These are phyloP conservation scores for Champsocephalus gunnari DNA, from an alignment of 2,797 vertebrate species.

Conservation along the genomic window DNA sequence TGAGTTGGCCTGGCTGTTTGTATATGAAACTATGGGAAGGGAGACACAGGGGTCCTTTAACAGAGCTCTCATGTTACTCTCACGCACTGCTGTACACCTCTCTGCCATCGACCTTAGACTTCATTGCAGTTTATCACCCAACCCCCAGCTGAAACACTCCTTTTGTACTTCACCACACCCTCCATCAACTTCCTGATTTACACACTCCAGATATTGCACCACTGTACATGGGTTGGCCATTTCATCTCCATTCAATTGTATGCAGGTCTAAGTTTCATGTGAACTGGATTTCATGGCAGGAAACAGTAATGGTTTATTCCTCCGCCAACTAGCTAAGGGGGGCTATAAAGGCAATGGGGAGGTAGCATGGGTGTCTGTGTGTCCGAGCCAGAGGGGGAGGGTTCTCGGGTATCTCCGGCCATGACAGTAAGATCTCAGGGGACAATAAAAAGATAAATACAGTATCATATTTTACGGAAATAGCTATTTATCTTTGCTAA, in stretches of 20 bases:
- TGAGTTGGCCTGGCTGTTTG: slow-evolving; percentile 40
- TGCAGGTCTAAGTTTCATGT: slow-evolving; percentile 36
- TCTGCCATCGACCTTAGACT: slow-evolving; percentile 15
- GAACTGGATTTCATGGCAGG: slow-evolving; percentile 56
- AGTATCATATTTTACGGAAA: slow-evolving; percentile 16
- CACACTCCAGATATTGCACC: slow-evolving; percentile 21
- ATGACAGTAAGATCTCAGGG: slow-evolving; percentile 41
- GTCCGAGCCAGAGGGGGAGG: neutral
- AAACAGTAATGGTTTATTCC: slow-evolving; percentile 36
- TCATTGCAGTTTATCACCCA: slow-evolving; percentile 11
- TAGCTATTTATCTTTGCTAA: too few species aligned
- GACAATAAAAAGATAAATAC: slow-evolving; percentile 56
- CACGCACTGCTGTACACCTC: slow-evolving; percentile 27
- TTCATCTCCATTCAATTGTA: slow-evolving; percentile 31
- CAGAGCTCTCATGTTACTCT: slow-evolving; percentile 41
- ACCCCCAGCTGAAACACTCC: slow-evolving; percentile 26
- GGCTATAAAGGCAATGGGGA: slow-evolving; percentile 52
- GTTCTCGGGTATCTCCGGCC: neutral
- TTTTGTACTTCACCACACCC: slow-evolving; percentile 27
- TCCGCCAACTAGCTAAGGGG: slow-evolving; percentile 35
- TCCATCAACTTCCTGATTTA: slow-evolving; percentile 40
- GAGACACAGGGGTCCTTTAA: slow-evolving; percentile 29
- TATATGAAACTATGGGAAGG: slow-evolving; percentile 32
- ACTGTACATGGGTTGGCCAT: slow-evolving; percentile 17
- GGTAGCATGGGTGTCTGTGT: slow-evolving; percentile 7